Evolutionary conservation across 1,140 invertebrate species (phyloP), one percentile per base, ranked within the genome.

Genomic region (Colletes gigas): DNA sequence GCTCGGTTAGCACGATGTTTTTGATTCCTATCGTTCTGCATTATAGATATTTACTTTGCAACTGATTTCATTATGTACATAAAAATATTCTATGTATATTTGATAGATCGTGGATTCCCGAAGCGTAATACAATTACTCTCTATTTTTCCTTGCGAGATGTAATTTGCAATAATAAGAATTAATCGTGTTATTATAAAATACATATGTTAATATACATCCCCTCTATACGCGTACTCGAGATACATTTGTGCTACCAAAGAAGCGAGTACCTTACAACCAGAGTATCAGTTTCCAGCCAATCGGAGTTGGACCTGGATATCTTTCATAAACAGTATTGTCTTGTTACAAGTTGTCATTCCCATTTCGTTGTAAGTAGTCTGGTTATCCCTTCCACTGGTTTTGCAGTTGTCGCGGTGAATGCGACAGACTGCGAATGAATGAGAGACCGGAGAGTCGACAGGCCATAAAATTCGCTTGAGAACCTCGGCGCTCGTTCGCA

Each of bases 51-150:
- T 47, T 15, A 57, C 50, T n/a, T 65, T 66, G 15, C 54, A 41
- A 15, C 21, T 59, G 44, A 15, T 63, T 78, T 55, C 17, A 15
- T 55, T 72, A 72, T 72, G 39, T 71, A 71, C n/a, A 62, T 76
- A 76, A 71, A 14, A 54, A n/a, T 44, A 14, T 30, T 52, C 30
- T 52, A 54, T 21, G 30, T 70, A 62, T 78, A 52, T 19, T 60
- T 44, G 5, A 55, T 17, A 55, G n/a, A 44, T 50, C 8, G 19
- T 14, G 52, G 44, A 66, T 66, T 67, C 17, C 15, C n/a, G 19
- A 39, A 76, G 10, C 60, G 19, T 10, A 54, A 71, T 54, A 68
- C 12, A 9, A 62, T 73, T 60, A n/a, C 57, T 47, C 73, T 47
- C 8, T 9, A 19, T 4, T 76, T 41, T 63, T 71, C 12, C 76